Evolutionary conservation across 2,797 vertebrate genomes (phyloP), one percentile per base, ranked within the genome.

Genomic region (Clarias pachynema): DNA sequence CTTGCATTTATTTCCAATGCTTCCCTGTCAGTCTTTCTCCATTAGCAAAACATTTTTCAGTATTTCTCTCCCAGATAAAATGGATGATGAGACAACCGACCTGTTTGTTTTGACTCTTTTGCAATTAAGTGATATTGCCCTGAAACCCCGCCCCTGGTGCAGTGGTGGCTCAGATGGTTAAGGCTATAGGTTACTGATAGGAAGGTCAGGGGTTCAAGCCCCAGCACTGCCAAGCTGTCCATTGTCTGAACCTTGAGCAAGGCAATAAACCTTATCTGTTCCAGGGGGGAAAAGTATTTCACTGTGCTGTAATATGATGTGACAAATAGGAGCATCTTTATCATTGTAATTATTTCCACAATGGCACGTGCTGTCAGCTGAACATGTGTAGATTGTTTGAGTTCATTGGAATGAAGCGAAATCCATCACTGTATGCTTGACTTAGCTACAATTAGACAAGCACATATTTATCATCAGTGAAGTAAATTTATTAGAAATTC

Each of bases 1-100:
- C 66, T 81, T 62, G 37, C 79, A 70, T 63, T 66, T 82, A 29
- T 31, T 66, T 87, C 65, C 77, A 75, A 37, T 86, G 31, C 7
- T 68, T 34, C 37, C 87, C 62, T 82, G 74, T 40, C 26, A 59
- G 3, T 60, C 84, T 18, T 56, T 57, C 60, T 83, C 70, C 79
- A 73, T 86, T 40, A 80, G 80, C 0, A 8, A 44, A 85, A 15
- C 69, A 9, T 57, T 53, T 16, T 18, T 0, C 10, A 53, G 24
- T 22, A 37, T 69, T 74, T 74, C 53, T 74, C 24, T 74, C 15
- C n/a, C 24, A 5, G 44, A 1, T 74, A 26, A 26, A 1, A 26
- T 3, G 18, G 10, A 74, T 3, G 44, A 53, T 26, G 6, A 74
- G 44, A 24, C 5, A 18, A 53, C 5, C 7, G 44, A 1, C 2